Evolutionary conservation across 2,888 invertebrate genomes (phyloP).

Genomic region (Zele albiditarsus): DNA sequence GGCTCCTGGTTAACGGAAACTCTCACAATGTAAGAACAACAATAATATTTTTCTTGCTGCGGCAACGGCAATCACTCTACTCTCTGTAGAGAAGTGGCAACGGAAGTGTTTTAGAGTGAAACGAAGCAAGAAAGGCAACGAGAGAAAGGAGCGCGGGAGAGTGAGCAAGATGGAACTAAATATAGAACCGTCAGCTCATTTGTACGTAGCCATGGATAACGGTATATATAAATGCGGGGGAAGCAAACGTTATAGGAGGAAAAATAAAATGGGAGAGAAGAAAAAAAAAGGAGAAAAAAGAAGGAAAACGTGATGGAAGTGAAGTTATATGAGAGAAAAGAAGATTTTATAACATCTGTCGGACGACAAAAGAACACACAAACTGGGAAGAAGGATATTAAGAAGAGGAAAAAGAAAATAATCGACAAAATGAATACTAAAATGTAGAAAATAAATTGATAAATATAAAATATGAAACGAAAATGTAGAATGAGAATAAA

Average conservation of each 20-base stretch:
- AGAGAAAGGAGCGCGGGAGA: constrained; percentile 16
- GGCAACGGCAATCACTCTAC: constrained; percentile 31
- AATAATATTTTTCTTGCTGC: constrained; percentile 32
- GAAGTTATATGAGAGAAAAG: constrained; percentile 37
- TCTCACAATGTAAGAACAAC: constrained; percentile 33
- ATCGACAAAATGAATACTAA: constrained; percentile 9
- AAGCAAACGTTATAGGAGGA: constrained; percentile 22
- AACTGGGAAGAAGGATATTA: constrained; percentile 29
- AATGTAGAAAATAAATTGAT: constrained; percentile 7
- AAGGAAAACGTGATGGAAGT: constrained; percentile 21
- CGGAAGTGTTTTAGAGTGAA: constrained; percentile 29
- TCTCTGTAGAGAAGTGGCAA: constrained; percentile 13
- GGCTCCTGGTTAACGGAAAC: constrained; percentile 24
- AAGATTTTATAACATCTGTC: constrained; percentile 29
- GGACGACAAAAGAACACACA: constrained; percentile 39
- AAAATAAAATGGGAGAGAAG: constrained; percentile 35
- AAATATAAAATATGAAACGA: neutral
- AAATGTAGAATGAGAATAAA: constrained; percentile 18
- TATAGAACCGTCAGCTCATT: constrained; percentile 36
- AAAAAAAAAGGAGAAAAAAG: constrained; percentile 21
- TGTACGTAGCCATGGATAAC: constrained; percentile 35
- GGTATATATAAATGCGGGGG: constrained; percentile 26
- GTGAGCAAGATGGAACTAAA: constrained; percentile 32
- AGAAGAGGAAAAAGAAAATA: constrained; percentile 27
- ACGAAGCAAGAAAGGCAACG: constrained; percentile 31